These are phyloP conservation scores for Neostethus bicornis DNA, from an alignment of 2,797 vertebrate species.

Conservation along the genomic window DNA sequence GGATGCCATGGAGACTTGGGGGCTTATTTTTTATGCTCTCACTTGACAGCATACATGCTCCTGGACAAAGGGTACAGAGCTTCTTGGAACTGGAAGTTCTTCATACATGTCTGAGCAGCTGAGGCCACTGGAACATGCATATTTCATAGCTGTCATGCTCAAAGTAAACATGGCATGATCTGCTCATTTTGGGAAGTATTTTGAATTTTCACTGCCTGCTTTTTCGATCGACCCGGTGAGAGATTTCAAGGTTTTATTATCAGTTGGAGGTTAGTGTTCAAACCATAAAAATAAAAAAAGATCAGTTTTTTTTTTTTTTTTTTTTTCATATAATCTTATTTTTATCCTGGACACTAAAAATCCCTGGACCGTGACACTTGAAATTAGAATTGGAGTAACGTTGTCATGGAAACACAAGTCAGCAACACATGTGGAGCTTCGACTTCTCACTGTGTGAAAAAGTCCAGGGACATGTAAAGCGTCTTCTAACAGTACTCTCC, in stretches of 20 bases:
- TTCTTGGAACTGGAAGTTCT: slow-evolving; percentile 10
- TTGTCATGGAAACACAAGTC: slow-evolving; percentile 69
- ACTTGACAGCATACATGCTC: slow-evolving; percentile 22
- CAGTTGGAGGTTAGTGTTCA: neutral
- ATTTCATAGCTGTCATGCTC: neutral
- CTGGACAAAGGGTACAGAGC: slow-evolving; percentile 10
- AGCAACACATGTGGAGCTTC: slow-evolving; percentile 47
- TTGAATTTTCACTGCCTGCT: neutral
- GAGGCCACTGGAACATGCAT: neutral
- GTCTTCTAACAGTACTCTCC: slow-evolving; percentile 38
- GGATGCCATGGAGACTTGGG: neutral
- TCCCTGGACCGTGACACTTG: slow-evolving; percentile 38
- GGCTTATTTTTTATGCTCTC: slow-evolving; percentile 19
- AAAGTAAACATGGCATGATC: neutral
- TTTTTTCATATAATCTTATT: slow-evolving; percentile 39
- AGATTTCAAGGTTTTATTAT: slow-evolving; percentile 3
- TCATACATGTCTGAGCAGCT: slow-evolving; percentile 8
- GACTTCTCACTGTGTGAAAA: slow-evolving; percentile 42
- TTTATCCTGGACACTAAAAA: slow-evolving; percentile 22
- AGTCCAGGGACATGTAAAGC: slow-evolving; percentile 37
- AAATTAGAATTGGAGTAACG: slow-evolving; percentile 47
- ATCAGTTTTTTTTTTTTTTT: slow-evolving; percentile 36
- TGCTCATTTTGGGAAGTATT: neutral
- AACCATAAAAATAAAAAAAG: neutral
- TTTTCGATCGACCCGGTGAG: neutral